Evolutionary conservation across 2,113 vertebrate genomes (phyloP).

Genomic region (Misgurnus anguillicaudatus): DNA sequence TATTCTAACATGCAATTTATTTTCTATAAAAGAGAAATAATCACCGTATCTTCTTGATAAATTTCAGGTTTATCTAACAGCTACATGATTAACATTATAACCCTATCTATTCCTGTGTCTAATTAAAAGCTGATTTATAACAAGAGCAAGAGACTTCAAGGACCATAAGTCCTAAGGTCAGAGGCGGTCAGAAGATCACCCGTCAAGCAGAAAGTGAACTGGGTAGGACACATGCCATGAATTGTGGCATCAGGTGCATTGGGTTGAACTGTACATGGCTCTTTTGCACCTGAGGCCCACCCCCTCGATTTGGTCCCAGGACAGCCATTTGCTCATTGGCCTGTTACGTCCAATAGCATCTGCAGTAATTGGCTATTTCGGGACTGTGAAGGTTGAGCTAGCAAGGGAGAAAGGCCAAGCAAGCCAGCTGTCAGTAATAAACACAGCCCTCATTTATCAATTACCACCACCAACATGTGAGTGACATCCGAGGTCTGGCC

Average conservation of each 20-base stretch:
- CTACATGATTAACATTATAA: background rate
- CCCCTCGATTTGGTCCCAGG: constrained; percentile 75
- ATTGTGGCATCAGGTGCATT: constrained; percentile 39
- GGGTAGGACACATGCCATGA: constrained; percentile 19
- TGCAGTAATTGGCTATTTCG: constrained; percentile 98
- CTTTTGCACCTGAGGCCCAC: constrained; percentile 64
- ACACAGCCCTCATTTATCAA: constrained; percentile 51
- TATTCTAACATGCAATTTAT: no score
- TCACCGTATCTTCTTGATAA: background rate
- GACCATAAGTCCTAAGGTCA: constrained; percentile 26
- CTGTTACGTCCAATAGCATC: constrained; percentile 91
- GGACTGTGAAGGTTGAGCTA: constrained; percentile 92
- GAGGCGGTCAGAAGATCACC: constrained; percentile 17
- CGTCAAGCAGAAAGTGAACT: constrained; percentile 29
- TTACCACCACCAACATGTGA: constrained; percentile 31
- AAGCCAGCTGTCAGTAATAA: constrained; percentile 8
- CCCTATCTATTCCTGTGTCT: constrained; percentile 10
- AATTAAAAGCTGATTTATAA: constrained; percentile 47
- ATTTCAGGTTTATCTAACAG: background rate
- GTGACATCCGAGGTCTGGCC: constrained; percentile 1
- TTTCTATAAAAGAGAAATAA: background rate
- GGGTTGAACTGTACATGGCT: constrained; percentile 9
- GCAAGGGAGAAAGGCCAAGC: constrained; percentile 29
- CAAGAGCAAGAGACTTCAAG: constrained; percentile 3
- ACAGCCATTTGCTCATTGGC: constrained; percentile 94